Conservation (phyloP, 2,113 vertebrate species). For the Cacatua alba region DNA sequence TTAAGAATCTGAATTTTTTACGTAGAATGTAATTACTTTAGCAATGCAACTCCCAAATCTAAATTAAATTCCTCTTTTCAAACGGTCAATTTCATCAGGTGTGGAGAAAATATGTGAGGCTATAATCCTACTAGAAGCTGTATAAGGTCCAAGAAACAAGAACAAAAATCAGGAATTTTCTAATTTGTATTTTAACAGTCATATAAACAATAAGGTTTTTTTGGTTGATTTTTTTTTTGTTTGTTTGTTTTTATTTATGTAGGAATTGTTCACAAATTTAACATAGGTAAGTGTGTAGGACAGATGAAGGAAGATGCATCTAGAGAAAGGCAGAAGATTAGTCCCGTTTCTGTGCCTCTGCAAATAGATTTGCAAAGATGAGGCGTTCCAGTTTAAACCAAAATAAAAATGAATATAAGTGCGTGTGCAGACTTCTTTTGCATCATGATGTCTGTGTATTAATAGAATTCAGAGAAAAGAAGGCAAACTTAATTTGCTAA, state of each 20-base stretch:
- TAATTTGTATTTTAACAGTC: neutral
- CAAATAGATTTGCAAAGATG: neutral
- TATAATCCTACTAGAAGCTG: neutral
- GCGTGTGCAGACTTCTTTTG: neutral
- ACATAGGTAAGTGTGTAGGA: neutral
- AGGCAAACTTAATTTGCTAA: slow-evolving; percentile 6
- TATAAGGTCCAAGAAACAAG: neutral
- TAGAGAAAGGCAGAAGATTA: neutral
- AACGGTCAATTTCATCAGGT: neutral
- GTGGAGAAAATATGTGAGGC: neutral
- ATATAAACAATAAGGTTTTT: neutral
- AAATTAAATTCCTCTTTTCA: neutral
- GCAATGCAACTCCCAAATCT: neutral
- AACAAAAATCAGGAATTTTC: neutral
- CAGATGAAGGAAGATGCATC: neutral
- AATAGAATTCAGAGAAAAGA: slow-evolving; percentile 24
- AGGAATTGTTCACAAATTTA: neutral
- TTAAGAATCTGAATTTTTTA: neutral
- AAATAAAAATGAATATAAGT: neutral
- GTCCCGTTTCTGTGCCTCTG: neutral
- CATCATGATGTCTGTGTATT: neutral
- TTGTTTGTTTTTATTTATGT: neutral
- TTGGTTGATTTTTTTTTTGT: too few relatives aligned
- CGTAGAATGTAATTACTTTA: neutral
- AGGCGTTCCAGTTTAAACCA: neutral